Evolutionary conservation across 2,113 vertebrate genomes (phyloP).

Genomic region (Hiodon tergisus): DNA sequence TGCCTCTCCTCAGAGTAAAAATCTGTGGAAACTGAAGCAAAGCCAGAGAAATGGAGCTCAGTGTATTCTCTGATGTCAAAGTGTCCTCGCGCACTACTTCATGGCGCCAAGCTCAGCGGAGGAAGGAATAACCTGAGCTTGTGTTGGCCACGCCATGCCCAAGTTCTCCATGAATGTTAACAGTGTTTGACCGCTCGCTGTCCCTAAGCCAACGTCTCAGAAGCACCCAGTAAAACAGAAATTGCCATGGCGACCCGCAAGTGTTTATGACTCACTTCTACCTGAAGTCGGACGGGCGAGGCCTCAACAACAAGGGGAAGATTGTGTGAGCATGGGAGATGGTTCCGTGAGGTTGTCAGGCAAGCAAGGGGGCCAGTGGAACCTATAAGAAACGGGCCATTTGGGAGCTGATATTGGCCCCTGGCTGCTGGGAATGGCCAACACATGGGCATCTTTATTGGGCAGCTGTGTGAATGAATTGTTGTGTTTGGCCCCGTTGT

Average conservation of each 20-base stretch:
- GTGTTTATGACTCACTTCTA: constrained; percentile 61
- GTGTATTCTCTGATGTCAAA: constrained; percentile 11
- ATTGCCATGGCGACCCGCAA: constrained; percentile 47
- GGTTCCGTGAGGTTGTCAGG: constrained; percentile 52
- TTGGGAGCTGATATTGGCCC: constrained; percentile 57
- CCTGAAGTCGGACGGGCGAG: constrained; percentile 50
- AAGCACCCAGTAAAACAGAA: constrained; percentile 54
- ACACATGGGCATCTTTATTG: constrained; percentile 58
- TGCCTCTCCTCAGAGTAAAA: not conserved
- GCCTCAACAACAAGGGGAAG: constrained; percentile 50
- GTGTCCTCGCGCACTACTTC: constrained; percentile 19
- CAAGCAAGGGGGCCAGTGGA: constrained; percentile 53
- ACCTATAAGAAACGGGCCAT: constrained; percentile 61
- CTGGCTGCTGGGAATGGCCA: constrained; percentile 40
- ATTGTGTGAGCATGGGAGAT: constrained; percentile 51
- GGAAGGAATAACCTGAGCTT: constrained; percentile 31
- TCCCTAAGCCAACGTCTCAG: constrained; percentile 45
- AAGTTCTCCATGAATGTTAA: constrained; percentile 28
- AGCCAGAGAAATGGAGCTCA: constrained; percentile 8
- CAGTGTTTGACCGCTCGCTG: constrained; percentile 32
- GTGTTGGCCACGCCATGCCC: constrained; percentile 8
- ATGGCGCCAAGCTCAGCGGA: constrained; percentile 23
- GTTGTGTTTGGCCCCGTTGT: constrained; percentile 31
- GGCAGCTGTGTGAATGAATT: constrained; percentile 41
- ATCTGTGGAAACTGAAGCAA: constrained; percentile 11